Evolutionary conservation across 37 sponge, comb jelly and placozoan species (phyloP).

Genomic region (Chondrilla cf. caribensis): DNA sequence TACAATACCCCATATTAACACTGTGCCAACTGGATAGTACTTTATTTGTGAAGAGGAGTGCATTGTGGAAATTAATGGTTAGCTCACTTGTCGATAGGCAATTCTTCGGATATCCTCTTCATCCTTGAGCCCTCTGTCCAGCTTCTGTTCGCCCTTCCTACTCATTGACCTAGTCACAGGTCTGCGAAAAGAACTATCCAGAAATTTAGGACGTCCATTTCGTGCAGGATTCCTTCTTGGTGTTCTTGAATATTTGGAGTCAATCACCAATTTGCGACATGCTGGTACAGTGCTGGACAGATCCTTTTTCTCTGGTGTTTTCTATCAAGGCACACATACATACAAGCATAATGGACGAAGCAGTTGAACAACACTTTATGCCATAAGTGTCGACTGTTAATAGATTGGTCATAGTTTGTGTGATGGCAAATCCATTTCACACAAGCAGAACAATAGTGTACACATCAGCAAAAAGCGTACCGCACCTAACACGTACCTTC

Average conservation of each 20-base stretch:
- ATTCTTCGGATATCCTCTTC: slow-evolving; percentile 50
- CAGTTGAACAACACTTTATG: too few relatives aligned
- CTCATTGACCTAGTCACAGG: slow-evolving; percentile 54
- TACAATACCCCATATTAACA: too few relatives aligned
- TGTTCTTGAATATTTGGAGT: neutral
- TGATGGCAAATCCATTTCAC: too few relatives aligned
- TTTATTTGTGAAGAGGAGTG: too few relatives aligned
- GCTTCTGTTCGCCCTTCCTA: neutral
- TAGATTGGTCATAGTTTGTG: too few relatives aligned
- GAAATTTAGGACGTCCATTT: slow-evolving; percentile 9
- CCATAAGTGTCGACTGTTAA: too few relatives aligned
- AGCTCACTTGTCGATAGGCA: slow-evolving; percentile 18
- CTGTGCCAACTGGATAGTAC: too few relatives aligned
- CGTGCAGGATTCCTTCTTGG: slow-evolving; percentile 55
- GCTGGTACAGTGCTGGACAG: neutral
- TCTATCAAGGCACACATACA: neutral
- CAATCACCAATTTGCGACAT: slow-evolving; percentile 4
- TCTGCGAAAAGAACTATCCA: neutral
- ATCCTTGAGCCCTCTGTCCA: slow-evolving; percentile 37
- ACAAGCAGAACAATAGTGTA: too few relatives aligned
- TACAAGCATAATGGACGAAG: too few relatives aligned
- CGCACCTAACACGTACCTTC: too few relatives aligned
- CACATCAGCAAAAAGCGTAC: too few relatives aligned
- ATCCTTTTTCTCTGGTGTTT: slow-evolving; percentile 1
- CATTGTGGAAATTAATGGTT: too few relatives aligned